phyloP scores from a whole-genome alignment of 1,140 invertebrate genomes.

The Acyrthosiphon pisum region DNA sequence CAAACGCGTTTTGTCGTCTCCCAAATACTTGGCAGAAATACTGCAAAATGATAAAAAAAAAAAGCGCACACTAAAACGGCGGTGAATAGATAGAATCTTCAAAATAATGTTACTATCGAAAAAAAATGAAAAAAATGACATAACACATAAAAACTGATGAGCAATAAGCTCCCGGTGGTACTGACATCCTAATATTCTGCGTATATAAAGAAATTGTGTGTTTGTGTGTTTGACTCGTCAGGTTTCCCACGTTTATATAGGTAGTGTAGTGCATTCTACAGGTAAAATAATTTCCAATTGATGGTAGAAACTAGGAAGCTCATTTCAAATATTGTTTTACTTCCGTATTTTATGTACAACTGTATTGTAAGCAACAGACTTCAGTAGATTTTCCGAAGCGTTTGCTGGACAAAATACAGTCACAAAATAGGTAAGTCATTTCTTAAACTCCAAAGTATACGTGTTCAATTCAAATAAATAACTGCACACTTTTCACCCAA shows the following conservation, averaged over 20 bases:
- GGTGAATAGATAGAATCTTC: no score
- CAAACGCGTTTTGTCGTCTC: no score
- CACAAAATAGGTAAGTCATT: neutral
- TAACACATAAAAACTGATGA: neutral
- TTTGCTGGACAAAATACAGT: neutral
- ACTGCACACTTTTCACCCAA: neutral
- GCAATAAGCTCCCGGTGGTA: neutral
- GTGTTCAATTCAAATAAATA: neutral
- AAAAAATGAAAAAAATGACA: no score
- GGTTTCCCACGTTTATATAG: neutral
- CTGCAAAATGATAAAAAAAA: no score
- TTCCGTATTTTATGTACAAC: neutral
- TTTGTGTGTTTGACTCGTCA: neutral
- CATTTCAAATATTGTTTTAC: neutral
- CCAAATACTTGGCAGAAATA: no score
- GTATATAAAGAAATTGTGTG: neutral
- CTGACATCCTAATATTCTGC: neutral
- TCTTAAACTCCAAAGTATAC: neutral
- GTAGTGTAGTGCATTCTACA: neutral
- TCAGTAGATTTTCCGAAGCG: neutral
- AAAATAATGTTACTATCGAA: no score
- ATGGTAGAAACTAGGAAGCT: neutral
- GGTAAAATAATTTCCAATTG: neutral
- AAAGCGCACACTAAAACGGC: no score
- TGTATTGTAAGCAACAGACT: neutral